A percentile compares a stretch with the other conserved stretches of the same genome.
Evolutionary conservation across 2,797 vertebrate species (phyloP).

Genomic region (Cossypha heuglini): DNA sequence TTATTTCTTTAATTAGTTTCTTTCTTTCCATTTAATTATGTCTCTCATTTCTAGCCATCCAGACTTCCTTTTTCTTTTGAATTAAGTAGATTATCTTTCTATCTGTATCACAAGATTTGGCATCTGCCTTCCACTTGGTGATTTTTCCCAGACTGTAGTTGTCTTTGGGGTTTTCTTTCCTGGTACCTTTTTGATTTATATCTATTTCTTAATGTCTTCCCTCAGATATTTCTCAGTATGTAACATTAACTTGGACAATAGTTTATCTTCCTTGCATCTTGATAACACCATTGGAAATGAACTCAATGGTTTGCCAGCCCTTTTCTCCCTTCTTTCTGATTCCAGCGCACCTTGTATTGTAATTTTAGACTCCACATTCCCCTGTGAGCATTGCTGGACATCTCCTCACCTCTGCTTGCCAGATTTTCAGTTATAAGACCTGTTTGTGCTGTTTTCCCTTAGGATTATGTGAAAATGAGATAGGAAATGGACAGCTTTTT

Average conservation of each 20-base stretch:
- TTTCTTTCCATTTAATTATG: not conserved
- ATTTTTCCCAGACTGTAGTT: not conserved
- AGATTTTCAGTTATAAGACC: not conserved
- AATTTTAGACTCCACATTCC: not conserved
- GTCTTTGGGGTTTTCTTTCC: not conserved
- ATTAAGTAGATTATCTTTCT: not conserved
- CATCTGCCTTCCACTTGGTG: not conserved
- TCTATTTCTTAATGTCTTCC: not conserved
- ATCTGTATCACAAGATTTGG: not conserved
- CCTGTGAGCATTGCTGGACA: not conserved
- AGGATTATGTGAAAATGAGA: not conserved
- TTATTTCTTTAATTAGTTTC: not conserved
- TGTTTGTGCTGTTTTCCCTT: not conserved
- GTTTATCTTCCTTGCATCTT: not conserved
- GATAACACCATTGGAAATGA: not conserved
- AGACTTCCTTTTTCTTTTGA: not conserved
- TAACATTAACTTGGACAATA: not conserved
- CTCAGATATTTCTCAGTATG: not conserved
- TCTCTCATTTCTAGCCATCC: not conserved
- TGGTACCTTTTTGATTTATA: not conserved
- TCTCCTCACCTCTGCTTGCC: not conserved
- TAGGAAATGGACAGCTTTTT: not conserved
- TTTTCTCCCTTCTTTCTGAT: not conserved
- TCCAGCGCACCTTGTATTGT: not conserved
- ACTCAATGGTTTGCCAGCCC: not conserved